Base-by-base conservation (phyloP, 2,888 invertebrate genomes). In the Anthrax anthrax region DNA sequence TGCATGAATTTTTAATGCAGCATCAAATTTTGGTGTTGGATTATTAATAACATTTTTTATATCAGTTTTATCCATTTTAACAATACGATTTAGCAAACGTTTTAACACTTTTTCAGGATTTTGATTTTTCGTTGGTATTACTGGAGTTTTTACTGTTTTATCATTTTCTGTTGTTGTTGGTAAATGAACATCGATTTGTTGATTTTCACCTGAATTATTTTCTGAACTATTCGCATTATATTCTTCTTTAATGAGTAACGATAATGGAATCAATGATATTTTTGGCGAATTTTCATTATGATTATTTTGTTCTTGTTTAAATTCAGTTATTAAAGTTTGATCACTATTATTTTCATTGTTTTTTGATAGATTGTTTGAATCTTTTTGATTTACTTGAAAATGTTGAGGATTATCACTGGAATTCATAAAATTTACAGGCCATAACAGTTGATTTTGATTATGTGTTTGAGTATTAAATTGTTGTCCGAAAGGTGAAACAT, bases 31-130 rank as follows among this genome's bases (percentile, higher is more conserved):
- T 3, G 64, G 59, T 36, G 59, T 61, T 5, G 62, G 57, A 48
- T 60, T 66, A 43, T 68, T 68, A 37, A 68, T 67, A 17, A 68
- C 59, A 44, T 65, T 57, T 51, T 64, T 62, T 3, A 68, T 60
- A 10, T 58, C 55, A 37, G 58, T 56, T 50, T 64, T 67, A 52
- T 63, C 62, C 62, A 68, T 64, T 18, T 54, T 62, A 39, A 60
- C 62, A 34, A 68, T 54, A 43, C 61, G 57, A 6, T 61, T 59
- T 1, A 60, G 52, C 27, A 63, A 51, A 39, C 49, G 56, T 3
- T 57, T 54, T 16, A 54, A 56, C n/a, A 58, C 38, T 43, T 50
- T 47, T 4, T 44, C 44, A 1, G 39, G 34, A 23, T 44, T 39
- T 34, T 41, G 41, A 16, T n/a, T 16, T 29, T 19, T n/a, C 27